These are phyloP conservation scores for Aplysia californica DNA, from an alignment of 1,140 invertebrate genomes.

Conservation along the genomic window DNA sequence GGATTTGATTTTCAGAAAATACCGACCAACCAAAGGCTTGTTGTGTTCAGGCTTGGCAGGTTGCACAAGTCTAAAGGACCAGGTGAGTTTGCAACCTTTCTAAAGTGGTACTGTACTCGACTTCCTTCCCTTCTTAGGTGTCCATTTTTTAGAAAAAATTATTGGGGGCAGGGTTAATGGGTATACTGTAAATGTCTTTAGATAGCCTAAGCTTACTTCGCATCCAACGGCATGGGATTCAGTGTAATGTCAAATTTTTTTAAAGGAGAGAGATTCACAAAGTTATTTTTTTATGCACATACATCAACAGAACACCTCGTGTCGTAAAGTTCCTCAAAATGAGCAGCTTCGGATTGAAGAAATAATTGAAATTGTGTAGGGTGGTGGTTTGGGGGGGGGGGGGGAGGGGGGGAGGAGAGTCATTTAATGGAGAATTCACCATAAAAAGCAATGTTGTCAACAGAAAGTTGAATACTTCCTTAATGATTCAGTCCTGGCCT, in stretches of 20 bases:
- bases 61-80: slow-evolving; percentile 49
- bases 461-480: too few species aligned
- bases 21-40: slow-evolving; percentile 48
- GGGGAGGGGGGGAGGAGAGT: too few species aligned
- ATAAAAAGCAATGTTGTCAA: too few species aligned
- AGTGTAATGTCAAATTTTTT: not conserved
- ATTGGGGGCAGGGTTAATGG: not conserved
- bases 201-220: not conserved
- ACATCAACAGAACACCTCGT: too few species aligned
- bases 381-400: too few species aligned
- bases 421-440: too few species aligned
- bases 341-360: too few species aligned
- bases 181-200: not conserved
- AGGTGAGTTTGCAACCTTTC: slow-evolving; percentile 36
- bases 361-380: too few species aligned
- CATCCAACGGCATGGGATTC: not conserved
- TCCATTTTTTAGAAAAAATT: not conserved
- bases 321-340: too few species aligned
- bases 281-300: not conserved
- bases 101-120: not conserved
- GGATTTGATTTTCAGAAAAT: slow-evolving; percentile 40
- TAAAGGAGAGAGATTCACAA: not conserved
- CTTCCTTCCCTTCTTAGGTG: not conserved
- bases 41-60: slow-evolving; percentile 55
- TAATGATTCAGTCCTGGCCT: too few species aligned